Conservation (phyloP, 2,797 vertebrate species). For the Sparidentex hasta region DNA sequence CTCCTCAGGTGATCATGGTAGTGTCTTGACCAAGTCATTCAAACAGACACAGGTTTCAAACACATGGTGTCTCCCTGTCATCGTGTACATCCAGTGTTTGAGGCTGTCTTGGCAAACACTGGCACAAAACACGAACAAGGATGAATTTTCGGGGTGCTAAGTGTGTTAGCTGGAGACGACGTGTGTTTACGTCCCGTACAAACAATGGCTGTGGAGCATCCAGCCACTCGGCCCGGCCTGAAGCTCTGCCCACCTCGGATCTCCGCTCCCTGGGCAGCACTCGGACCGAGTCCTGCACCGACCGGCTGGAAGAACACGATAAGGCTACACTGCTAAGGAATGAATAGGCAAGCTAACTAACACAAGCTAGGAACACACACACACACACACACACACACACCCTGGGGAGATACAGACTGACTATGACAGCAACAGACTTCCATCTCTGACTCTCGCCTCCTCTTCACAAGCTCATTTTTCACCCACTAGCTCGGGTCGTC, state of each 20-base stretch:
- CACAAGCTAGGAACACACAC: slow-evolving; percentile 9
- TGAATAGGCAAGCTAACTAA: neutral
- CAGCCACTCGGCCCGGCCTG: neutral
- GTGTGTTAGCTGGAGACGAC: neutral
- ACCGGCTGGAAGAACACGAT: slow-evolving; percentile 25
- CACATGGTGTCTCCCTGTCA: neutral
- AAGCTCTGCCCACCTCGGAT: neutral
- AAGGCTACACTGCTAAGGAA: slow-evolving; percentile 22
- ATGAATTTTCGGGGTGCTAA: neutral
- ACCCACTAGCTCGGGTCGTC: slow-evolving; percentile 37
- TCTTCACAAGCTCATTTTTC: slow-evolving; percentile 64
- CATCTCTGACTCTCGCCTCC: slow-evolving; percentile 62
- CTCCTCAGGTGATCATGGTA: too few species aligned
- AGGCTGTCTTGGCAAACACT: neutral
- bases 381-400: slow-evolving; percentile 19
- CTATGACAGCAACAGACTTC: slow-evolving; percentile 56
- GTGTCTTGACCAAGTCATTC: too few species aligned
- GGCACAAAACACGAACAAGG: neutral
- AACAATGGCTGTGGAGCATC: neutral
- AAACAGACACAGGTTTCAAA: too few species aligned
- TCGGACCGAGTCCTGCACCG: neutral
- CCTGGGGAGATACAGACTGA: slow-evolving; percentile 30
- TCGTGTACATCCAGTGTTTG: neutral
- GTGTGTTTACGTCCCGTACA: neutral
- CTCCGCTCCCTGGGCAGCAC: slow-evolving; percentile 17